Evolutionary conservation across 2,888 invertebrate species (phyloP).

Genomic region (Eretmocerus hayati): DNA sequence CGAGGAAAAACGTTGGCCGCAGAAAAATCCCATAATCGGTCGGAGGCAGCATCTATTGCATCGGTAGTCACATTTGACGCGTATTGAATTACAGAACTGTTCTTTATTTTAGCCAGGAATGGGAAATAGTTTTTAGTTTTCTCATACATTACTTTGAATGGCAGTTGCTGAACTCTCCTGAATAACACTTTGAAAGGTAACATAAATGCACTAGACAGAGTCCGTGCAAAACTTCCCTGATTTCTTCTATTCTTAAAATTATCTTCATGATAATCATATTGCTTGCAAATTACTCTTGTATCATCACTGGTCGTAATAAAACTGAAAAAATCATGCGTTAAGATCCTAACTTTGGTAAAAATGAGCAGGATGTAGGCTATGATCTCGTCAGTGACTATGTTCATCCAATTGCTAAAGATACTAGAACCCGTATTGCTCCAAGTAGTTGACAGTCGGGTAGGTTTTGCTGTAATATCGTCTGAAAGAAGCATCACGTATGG

Average conservation of each 20-base stretch:
- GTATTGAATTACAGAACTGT: neutral
- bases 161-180: neutral
- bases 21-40: slow-evolving; percentile 8
- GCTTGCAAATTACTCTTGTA: neutral
- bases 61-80: neutral
- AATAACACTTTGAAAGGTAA: slow-evolving; percentile 6
- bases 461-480: too few species aligned
- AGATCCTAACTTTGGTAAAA: too few species aligned
- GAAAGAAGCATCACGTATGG: neutral
- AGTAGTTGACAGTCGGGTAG: too few species aligned
- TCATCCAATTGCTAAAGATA: too few species aligned
- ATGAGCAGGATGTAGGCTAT: too few species aligned
- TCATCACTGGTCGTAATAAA: slow-evolving; percentile 8
- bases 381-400: too few species aligned
- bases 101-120: neutral
- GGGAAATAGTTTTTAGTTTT: neutral
- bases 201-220: slow-evolving; percentile 3
- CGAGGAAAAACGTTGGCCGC: slow-evolving; percentile 23
- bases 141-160: neutral
- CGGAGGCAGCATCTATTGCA: neutral
- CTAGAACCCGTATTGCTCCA: too few species aligned
- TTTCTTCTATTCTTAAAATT: neutral
- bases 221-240: neutral
- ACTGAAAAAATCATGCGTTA: neutral
- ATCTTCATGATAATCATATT: neutral